A percentile compares a stretch with the other conserved stretches of the same genome.
phyloP scores from a whole-genome alignment of 2,113 vertebrate genomes.

The Neolamprologus ventralis region DNA sequence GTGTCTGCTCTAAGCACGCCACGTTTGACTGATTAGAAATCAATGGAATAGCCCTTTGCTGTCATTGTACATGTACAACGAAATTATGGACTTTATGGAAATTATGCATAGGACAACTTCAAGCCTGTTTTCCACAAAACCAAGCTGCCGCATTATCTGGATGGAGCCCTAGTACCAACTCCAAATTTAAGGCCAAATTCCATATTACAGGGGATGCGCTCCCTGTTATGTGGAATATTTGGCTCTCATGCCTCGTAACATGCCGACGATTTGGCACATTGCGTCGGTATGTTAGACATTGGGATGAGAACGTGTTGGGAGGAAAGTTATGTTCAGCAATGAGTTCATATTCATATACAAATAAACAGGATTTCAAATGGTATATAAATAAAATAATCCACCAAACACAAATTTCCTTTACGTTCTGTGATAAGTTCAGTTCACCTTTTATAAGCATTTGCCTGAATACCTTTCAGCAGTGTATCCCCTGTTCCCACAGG shows the following conservation, averaged over 20 bases:
- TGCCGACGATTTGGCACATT: background rate
- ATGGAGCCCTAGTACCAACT: background rate
- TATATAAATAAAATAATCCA: background rate
- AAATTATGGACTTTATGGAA: background rate
- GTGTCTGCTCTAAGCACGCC: background rate
- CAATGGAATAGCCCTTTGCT: rapidly evolving
- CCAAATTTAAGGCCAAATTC: background rate
- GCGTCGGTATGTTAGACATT: background rate
- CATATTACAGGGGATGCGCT: rapidly evolving
- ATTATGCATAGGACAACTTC: rapidly evolving
- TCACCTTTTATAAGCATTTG: background rate
- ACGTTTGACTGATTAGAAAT: background rate
- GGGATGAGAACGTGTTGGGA: background rate
- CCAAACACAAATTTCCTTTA: background rate
- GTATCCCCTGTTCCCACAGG: conserved; percentile 45
- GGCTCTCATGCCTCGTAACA: background rate
- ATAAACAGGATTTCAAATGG: background rate
- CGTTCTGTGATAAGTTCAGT: background rate
- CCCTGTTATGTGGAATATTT: background rate
- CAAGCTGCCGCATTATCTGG: rapidly evolving
- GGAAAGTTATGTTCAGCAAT: background rate
- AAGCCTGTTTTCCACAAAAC: background rate
- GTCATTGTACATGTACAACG: background rate
- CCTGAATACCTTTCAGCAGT: background rate
- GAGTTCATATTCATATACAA: background rate